phyloP scores from a whole-genome alignment of 2,113 vertebrate genomes.

The Balaeniceps rex region DNA sequence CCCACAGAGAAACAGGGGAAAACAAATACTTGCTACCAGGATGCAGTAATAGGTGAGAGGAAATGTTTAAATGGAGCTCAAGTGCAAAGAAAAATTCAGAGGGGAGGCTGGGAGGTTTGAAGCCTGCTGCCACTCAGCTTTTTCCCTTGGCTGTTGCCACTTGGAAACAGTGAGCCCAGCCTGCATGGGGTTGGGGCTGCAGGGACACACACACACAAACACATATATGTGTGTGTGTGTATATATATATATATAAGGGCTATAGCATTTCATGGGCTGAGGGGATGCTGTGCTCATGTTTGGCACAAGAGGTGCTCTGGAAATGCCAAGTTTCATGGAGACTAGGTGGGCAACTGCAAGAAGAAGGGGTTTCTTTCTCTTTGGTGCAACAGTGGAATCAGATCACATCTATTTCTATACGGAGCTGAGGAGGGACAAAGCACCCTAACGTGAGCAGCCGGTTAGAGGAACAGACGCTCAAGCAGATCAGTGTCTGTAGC shows the following conservation, averaged over 20 bases:
- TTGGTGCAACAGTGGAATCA: neutral
- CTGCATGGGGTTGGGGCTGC: neutral
- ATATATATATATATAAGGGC: no score
- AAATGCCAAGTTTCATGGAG: neutral
- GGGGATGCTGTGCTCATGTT: neutral
- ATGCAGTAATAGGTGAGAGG: constrained; percentile 6
- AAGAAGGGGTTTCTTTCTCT: neutral
- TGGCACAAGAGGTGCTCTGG: neutral
- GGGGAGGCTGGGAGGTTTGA: neutral
- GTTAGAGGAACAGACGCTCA: constrained; percentile 23
- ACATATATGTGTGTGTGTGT: fast-evolving
- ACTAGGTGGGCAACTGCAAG: neutral
- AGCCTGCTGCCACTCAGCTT: neutral
- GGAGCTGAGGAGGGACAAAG: constrained; percentile 9
- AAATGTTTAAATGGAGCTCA: neutral
- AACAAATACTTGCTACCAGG: constrained; percentile 31
- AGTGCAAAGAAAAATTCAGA: neutral
- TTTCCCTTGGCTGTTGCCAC: neutral
- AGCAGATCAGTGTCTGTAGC: constrained; percentile 41
- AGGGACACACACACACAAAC: neutral
- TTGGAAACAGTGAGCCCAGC: neutral
- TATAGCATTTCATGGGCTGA: neutral
- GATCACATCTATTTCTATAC: neutral
- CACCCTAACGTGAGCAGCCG: neutral
- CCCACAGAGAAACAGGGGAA: constrained; percentile 11